Base-by-base conservation (phyloP, 1,140 invertebrate species). In the Drosophila pachea region DNA sequence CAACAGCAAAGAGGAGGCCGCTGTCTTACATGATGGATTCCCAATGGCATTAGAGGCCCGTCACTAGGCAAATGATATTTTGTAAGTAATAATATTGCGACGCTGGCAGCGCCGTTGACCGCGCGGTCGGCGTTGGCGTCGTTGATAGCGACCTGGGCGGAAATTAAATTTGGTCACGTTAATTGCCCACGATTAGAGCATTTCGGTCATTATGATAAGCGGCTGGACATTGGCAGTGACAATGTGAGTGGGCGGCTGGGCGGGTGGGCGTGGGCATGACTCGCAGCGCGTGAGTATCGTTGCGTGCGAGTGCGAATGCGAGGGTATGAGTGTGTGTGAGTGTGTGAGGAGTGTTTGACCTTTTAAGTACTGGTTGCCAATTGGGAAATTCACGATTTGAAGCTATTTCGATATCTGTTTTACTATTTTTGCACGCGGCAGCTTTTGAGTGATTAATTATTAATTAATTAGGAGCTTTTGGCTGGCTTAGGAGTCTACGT, bases 101-200 rank as follows among this genome's bases (percentile, higher is more conserved):
- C 31, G 63, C 36, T 5, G 32, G 6, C 36, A 31, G 63, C 38
- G 63, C 14, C 31, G 12, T 2, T 42, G 16, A 11, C 56, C 5
- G 55, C 61, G 56, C 48, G 7, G 74, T 61, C 60, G 33, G 3
- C 53, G 48, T 58, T 35, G 38, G 11, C 31, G 55, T 50, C 35
- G 35, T 60, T 76, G 81, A 83, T 83, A 83, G 81, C 79, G 69
- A 60, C 66, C 70, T 72, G 79, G 81, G 63, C 79, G 79, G 79
- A 84, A 84, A 84, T 84, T 84, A 84, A 84, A 84, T 84, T 84
- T 84, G 76, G 79, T 65, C 79, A 84, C 79, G 79, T 79, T 84
- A 84, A 84, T 84, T 84, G 79, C 73, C 76, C 68, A 65, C 81
- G 79, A 84, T 86, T 84, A 84, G 81, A 79, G 75, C 76, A 68